Percentiles rank a stretch among this genome's conserved stretches.
Conservation (phyloP, 1,140 invertebrate species). For the Pogonomyrmex californicus region DNA sequence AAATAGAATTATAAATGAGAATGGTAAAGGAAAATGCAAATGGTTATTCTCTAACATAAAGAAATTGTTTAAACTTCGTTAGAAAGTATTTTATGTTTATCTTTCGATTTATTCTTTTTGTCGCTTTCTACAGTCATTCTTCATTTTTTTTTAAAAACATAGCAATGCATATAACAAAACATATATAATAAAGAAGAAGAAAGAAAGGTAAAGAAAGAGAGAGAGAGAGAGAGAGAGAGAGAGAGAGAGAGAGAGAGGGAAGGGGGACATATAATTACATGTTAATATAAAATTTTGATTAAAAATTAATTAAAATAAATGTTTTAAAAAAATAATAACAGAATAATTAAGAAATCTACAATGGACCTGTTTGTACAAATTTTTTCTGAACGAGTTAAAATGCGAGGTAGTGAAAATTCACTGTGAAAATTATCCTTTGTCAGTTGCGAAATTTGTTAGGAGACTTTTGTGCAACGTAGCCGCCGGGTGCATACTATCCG, state of each 20-base stretch:
- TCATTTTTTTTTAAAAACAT: neutral
- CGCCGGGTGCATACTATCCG: constrained; percentile 6
- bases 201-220: neutral
- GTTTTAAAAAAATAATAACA: neutral
- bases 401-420: neutral
- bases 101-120: neutral
- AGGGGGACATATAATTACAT: neutral
- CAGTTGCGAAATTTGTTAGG: constrained; percentile 21
- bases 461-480: neutral
- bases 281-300: neutral
- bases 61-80: neutral
- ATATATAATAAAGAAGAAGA: neutral
- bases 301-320: neutral
- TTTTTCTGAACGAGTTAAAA: neutral
- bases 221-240: neutral
- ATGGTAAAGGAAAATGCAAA: neutral
- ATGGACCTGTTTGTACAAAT: neutral
- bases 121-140: neutral
- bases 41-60: neutral
- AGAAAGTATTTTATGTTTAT: neutral
- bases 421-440: constrained; percentile 24
- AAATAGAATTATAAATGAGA: too few species aligned
- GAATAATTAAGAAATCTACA: neutral
- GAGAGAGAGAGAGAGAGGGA: neutral
- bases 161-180: neutral